Evolutionary conservation across 2,797 vertebrate species (phyloP).

Genomic region (Thamnophis elegans): DNA sequence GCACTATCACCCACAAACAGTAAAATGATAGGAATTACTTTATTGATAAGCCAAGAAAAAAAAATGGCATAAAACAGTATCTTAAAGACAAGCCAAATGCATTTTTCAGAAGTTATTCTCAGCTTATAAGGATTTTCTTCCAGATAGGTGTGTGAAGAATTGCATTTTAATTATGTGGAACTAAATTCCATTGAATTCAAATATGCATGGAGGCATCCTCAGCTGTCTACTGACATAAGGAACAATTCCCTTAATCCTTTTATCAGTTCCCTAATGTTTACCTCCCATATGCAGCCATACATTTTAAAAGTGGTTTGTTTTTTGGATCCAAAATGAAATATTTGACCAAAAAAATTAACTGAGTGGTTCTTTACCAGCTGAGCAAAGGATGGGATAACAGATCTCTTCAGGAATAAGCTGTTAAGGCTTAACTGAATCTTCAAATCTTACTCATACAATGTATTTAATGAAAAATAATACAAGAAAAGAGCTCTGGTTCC

Average conservation of each 20-base stretch:
- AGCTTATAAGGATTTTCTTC: background rate
- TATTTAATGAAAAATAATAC: background rate
- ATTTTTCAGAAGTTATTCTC: background rate
- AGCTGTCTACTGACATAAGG: background rate
- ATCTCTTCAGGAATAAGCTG: background rate
- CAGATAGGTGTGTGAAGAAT: background rate
- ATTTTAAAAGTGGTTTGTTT: conserved; percentile 67
- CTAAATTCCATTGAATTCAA: background rate
- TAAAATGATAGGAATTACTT: background rate
- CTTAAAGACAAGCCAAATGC: background rate
- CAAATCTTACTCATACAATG: background rate
- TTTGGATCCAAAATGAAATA: background rate
- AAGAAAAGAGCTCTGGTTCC: background rate
- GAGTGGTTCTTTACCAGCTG: background rate
- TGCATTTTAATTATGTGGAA: background rate
- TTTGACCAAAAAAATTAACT: background rate
- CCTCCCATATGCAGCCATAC: conserved; percentile 83
- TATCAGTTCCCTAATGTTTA: conserved; percentile 49
- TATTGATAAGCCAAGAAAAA: background rate
- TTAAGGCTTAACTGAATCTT: background rate
- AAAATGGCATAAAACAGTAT: background rate
- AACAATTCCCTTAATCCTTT: background rate
- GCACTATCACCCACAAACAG: background rate
- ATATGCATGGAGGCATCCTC: background rate
- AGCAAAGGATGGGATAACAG: background rate